These are phyloP conservation scores for Montipora sp. DNA, from an alignment of 64 coral and sea anemone genomes.

Conservation along the genomic window DNA sequence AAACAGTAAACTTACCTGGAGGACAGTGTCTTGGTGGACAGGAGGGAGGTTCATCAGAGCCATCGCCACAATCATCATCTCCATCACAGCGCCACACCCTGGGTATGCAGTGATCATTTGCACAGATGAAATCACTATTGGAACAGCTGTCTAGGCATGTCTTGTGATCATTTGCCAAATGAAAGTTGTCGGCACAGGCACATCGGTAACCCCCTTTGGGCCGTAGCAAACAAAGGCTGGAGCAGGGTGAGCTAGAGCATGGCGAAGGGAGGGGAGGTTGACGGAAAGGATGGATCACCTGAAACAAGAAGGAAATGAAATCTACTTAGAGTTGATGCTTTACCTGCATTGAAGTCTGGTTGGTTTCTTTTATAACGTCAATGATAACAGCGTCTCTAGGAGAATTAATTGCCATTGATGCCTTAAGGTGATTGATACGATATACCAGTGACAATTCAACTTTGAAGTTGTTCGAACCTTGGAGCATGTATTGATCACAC, in stretches of 20 bases:
- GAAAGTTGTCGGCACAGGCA: constrained; percentile 87
- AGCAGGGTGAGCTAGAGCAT: constrained; percentile 70
- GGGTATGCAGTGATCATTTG: constrained; percentile 79
- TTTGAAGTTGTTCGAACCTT: too few species aligned
- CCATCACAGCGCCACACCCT: constrained; percentile 91
- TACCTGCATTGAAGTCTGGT: too few species aligned
- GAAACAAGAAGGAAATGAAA: background rate
- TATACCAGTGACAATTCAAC: too few species aligned
- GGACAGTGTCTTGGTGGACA: constrained; percentile 72
- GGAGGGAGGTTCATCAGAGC: constrained; percentile 66
- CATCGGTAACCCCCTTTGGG: constrained; percentile 75
- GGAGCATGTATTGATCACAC: too few species aligned
- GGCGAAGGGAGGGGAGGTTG: constrained; percentile 65
- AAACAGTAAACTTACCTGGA: constrained; percentile 34
- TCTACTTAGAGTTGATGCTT: background rate
- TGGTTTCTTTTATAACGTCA: too few species aligned
- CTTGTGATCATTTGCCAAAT: constrained; percentile 73
- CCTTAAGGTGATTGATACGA: too few species aligned
- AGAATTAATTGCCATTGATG: too few species aligned
- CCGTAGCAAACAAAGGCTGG: constrained; percentile 74
- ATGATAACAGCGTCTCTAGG: too few species aligned
- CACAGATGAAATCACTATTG: constrained; percentile 72
- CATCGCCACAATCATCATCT: constrained; percentile 93
- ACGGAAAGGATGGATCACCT: constrained; percentile 88
- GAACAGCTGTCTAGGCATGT: constrained; percentile 86